Percentiles rank a stretch among this genome's conserved stretches.
These are phyloP conservation scores for Chrysomallon squamiferum DNA, from an alignment of 1,140 invertebrate genomes.

Conservation along the genomic window DNA sequence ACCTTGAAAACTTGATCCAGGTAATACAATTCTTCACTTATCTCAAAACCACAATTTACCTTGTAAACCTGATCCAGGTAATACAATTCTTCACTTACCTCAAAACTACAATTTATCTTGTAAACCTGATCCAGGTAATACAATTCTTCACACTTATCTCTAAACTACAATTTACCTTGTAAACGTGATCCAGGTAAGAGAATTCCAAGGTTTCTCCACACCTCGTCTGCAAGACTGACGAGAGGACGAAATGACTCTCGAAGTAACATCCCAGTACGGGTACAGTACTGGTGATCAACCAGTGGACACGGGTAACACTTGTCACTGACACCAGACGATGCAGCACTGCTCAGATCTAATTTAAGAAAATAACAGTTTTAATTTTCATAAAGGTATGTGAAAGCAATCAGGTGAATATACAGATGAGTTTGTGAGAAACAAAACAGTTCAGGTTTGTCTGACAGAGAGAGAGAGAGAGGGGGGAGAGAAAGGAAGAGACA, in stretches of 20 bases:
- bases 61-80: too few relatives aligned
- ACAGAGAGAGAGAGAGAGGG: too few relatives aligned
- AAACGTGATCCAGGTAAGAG: not conserved
- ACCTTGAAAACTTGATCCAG: too few relatives aligned
- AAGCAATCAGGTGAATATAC: not conserved
- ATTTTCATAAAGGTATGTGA: not conserved
- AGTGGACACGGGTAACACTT: slow-evolving; percentile 55
- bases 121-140: too few relatives aligned
- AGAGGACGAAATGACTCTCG: slow-evolving; percentile 50
- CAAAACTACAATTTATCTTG: too few relatives aligned
- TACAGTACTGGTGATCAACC: slow-evolving; percentile 46
- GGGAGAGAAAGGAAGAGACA: too few relatives aligned
- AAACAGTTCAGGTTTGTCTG: too few relatives aligned
- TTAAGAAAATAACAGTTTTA: slow-evolving; percentile 7
- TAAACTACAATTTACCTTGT: too few relatives aligned
- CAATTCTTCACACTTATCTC: too few relatives aligned
- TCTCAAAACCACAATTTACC: too few relatives aligned
- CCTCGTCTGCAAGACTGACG: slow-evolving; percentile 40
- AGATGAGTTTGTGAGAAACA: not conserved
- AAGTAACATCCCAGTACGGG: slow-evolving; percentile 49
- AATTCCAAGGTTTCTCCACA: slow-evolving; percentile 24
- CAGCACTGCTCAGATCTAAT: slow-evolving; percentile 46
- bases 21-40: too few relatives aligned
- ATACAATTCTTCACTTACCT: too few relatives aligned
- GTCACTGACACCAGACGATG: slow-evolving; percentile 40